Conservation (phyloP, 2,888 invertebrate genomes). For the Ectemnius cavifrons region DNA sequence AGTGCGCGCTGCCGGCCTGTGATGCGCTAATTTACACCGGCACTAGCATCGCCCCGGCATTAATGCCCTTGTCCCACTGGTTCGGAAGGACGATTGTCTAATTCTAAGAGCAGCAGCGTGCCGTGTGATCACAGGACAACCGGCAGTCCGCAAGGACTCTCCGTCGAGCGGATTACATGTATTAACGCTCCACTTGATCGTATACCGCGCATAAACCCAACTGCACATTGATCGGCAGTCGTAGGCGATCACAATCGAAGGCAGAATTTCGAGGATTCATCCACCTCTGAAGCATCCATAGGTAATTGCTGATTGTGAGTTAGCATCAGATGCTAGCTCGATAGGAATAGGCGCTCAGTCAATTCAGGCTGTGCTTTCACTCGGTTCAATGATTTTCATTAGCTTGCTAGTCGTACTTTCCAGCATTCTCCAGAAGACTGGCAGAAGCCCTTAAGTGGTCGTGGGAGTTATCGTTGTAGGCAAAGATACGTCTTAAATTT, state of each 20-base stretch:
- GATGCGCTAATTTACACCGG: constrained; percentile 73
- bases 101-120: constrained; percentile 41
- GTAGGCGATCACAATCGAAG: too few species aligned
- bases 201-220: constrained; percentile 16
- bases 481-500: constrained; percentile 14
- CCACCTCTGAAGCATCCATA: too few species aligned
- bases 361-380: too few species aligned
- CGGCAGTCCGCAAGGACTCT: too few species aligned
- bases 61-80: constrained; percentile 61
- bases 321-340: neutral
- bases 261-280: too few species aligned
- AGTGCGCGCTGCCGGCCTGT: constrained; percentile 64
- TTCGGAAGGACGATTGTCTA: constrained; percentile 63
- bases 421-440: too few species aligned
- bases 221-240: too few species aligned
- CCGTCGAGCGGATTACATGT: constrained; percentile 14
- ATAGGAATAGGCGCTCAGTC: too few species aligned
- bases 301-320: constrained; percentile 17
- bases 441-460: too few species aligned
- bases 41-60: constrained; percentile 45
- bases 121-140: constrained; percentile 36
- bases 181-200: constrained; percentile 41
- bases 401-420: too few species aligned
- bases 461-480: too few species aligned
- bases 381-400: too few species aligned